Conservation (phyloP, 2,888 invertebrate species). For the Melipona bicolor region DNA sequence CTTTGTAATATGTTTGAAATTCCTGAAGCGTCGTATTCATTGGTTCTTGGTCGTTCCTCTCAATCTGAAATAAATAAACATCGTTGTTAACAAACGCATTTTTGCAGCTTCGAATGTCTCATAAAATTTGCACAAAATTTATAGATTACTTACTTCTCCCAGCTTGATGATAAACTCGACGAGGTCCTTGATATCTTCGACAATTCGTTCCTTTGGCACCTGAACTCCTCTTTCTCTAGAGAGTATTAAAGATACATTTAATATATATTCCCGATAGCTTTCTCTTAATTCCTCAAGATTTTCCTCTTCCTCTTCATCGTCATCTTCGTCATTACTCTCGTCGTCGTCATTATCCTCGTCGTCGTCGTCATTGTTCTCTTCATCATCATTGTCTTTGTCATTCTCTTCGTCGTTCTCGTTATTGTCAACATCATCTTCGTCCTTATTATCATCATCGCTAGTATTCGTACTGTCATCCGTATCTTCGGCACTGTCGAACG, state of each 20-base stretch:
- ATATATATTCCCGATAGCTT: conserved; percentile 54
- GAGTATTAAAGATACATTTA: conserved; percentile 53
- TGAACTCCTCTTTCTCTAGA: conserved; percentile 56
- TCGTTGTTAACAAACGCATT: background rate
- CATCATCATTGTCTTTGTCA: background rate
- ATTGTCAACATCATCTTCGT: background rate
- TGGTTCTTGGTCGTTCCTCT: rapidly evolving
- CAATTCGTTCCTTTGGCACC: conserved; percentile 56
- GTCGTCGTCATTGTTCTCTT: background rate
- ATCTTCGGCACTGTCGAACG: background rate
- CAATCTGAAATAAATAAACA: conserved; percentile 27
- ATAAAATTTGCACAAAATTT: background rate
- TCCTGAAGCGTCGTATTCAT: conserved; percentile 23
- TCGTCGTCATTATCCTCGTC: background rate
- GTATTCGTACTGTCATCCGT: background rate
- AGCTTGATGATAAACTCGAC: conserved; percentile 63
- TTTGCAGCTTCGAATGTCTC: background rate
- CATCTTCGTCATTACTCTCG: background rate
- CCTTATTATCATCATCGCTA: background rate
- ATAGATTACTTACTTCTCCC: conserved; percentile 28
- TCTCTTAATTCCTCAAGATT: background rate
- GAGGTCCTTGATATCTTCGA: conserved; percentile 64
- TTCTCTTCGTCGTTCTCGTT: background rate
- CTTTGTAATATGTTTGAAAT: conserved; percentile 45
- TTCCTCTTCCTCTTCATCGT: background rate